A percentile compares a stretch with the other conserved stretches of the same genome.
These are phyloP conservation scores for Protonemura montana DNA, from an alignment of 2,888 invertebrate species.

Conservation along the genomic window DNA sequence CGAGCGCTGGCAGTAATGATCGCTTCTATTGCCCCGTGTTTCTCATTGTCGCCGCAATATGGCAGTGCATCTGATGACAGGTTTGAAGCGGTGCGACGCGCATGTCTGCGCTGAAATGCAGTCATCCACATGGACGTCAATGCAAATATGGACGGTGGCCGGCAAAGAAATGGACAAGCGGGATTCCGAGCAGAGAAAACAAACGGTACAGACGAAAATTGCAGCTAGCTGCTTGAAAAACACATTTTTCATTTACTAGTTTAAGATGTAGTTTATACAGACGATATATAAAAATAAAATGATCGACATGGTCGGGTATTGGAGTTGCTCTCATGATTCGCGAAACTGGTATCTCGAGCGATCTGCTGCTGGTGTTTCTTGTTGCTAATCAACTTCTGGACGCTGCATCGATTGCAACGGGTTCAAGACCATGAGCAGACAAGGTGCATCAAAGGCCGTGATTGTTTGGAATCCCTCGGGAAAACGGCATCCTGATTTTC, in stretches of 20 bases:
- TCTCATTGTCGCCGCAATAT: not conserved
- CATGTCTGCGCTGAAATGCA: constrained; percentile 13
- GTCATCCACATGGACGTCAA: constrained; percentile 26
- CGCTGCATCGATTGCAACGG: constrained; percentile 12
- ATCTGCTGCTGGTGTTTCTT: not conserved
- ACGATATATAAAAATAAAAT: constrained; percentile 24
- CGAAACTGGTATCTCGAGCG: constrained; percentile 23
- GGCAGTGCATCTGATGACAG: constrained; percentile 18
- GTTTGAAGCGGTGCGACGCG: constrained; percentile 1
- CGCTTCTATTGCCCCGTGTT: not conserved
- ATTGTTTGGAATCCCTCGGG: no score
- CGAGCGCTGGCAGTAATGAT: not conserved
- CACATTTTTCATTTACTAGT: not conserved
- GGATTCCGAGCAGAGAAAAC: constrained; percentile 29
- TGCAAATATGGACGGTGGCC: constrained; percentile 38
- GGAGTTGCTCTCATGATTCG: not conserved
- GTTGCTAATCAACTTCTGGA: not conserved
- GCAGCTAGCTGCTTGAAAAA: not conserved
- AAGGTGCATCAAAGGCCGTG: no score
- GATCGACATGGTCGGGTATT: not conserved
- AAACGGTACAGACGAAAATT: constrained; percentile 26
- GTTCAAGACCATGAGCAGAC: not conserved
- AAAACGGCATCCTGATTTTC: no score
- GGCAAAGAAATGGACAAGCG: not conserved
- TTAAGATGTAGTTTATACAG: not conserved